Percentiles rank a stretch among this genome's conserved stretches.
These are phyloP conservation scores for Crotalus viridis DNA, from an alignment of 2,113 vertebrate genomes.

Conservation along the genomic window DNA sequence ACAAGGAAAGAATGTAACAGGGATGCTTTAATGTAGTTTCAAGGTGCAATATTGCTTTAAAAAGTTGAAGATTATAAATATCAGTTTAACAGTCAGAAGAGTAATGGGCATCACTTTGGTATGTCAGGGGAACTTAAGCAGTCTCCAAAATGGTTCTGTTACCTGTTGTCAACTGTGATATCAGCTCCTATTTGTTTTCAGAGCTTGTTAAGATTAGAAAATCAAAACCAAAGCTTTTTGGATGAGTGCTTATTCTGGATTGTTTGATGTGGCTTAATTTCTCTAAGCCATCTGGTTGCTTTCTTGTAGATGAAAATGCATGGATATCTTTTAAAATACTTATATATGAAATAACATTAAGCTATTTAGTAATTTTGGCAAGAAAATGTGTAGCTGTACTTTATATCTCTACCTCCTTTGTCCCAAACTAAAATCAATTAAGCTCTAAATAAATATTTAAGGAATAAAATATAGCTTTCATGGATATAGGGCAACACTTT, in stretches of 20 bases:
- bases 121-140: background rate
- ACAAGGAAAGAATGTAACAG: background rate
- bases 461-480: background rate
- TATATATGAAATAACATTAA: background rate
- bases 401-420: background rate
- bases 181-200: background rate
- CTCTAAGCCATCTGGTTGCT: background rate
- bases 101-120: background rate
- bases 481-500: background rate
- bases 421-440: background rate
- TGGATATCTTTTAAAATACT: background rate
- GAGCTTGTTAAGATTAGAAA: background rate
- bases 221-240: background rate
- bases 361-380: background rate
- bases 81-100: background rate
- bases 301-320: background rate
- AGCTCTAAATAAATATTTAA: background rate
- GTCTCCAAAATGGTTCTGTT: background rate
- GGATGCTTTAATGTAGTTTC: background rate
- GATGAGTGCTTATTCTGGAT: background rate
- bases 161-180: background rate
- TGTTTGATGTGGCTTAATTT: background rate
- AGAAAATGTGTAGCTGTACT: background rate
- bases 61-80: background rate
- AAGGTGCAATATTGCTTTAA: background rate